Percentiles rank a stretch among this genome's conserved stretches.
Evolutionary conservation across 2,888 invertebrate genomes (phyloP).

Genomic region (Cyclophora punctaria): DNA sequence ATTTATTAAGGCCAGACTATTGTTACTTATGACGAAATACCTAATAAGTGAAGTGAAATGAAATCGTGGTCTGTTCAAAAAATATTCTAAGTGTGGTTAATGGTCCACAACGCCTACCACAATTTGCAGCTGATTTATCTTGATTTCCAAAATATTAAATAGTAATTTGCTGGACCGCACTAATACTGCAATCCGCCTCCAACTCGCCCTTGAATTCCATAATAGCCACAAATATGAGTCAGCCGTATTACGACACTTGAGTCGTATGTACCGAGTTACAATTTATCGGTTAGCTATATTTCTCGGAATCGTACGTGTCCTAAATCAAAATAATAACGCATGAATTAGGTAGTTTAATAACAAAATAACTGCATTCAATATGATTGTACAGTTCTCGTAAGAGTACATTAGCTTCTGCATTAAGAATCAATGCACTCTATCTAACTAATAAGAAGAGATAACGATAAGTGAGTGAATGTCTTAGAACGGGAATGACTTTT

Average conservation of each 20-base stretch:
- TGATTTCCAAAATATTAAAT: constrained; percentile 10
- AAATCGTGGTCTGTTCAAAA: no score
- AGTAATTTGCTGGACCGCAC: constrained; percentile 35
- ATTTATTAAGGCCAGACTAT: no score
- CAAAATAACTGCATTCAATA: no score
- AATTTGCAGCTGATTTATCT: no score
- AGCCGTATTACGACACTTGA: constrained; percentile 35
- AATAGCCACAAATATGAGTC: constrained; percentile 55
- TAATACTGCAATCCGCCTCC: constrained; percentile 40
- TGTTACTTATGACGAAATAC: no score
- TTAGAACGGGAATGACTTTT: constrained; percentile 44
- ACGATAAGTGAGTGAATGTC: constrained; percentile 27
- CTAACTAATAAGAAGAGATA: constrained; percentile 6
- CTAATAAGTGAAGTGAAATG: no score
- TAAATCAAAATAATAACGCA: constrained; percentile 19
- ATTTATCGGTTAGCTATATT: constrained; percentile 23
- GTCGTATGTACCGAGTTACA: constrained; percentile 21
- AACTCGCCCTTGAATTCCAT: constrained; percentile 44
- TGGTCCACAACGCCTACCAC: no score
- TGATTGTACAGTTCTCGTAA: no score
- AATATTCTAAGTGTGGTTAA: no score
- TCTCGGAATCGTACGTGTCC: constrained; percentile 29
- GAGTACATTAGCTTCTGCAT: no score
- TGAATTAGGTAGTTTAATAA: no score
- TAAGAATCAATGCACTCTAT: constrained; percentile 3